A percentile compares a stretch with the other conserved stretches of the same genome.
Conservation (phyloP, 2,888 invertebrate genomes). For the Proisotoma minuta region DNA sequence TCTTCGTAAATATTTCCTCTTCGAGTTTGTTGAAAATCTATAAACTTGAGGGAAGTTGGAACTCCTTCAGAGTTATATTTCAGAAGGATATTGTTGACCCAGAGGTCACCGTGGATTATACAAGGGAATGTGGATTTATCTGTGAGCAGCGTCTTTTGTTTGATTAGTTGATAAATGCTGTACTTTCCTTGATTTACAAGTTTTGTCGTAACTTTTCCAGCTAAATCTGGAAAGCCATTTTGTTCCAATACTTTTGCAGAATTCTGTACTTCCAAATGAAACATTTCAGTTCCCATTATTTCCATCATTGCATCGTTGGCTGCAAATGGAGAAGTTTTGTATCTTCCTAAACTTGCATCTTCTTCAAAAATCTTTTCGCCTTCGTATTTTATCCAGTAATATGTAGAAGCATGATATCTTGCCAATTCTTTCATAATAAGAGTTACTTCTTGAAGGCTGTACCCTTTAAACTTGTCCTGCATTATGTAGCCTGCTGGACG, state of each 20-base stretch:
- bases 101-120: conserved; percentile 39
- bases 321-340: not conserved
- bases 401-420: conserved; percentile 31
- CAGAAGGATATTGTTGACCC: conserved; percentile 41
- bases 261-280: not conserved
- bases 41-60: conserved; percentile 26
- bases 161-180: not conserved
- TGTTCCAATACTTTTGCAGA: not conserved
- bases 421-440: conserved; percentile 25
- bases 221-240: conserved; percentile 1
- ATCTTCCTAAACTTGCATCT: not conserved
- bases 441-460: conserved; percentile 18
- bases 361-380: not conserved
- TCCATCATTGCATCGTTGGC: not conserved
- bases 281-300: not conserved
- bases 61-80: conserved; percentile 22
- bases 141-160: not conserved
- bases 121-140: conserved; percentile 25
- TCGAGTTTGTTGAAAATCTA: conserved; percentile 40
- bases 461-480: conserved; percentile 31
- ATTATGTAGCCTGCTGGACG: conserved; percentile 34
- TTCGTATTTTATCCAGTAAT: conserved; percentile 1
- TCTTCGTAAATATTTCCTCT: conserved; percentile 38
- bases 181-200: not conserved
- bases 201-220: not conserved